A percentile compares a stretch with the other conserved stretches of the same genome.
Conservation (phyloP, 1,140 invertebrate species). For the Aphelenchoides besseyi region DNA sequence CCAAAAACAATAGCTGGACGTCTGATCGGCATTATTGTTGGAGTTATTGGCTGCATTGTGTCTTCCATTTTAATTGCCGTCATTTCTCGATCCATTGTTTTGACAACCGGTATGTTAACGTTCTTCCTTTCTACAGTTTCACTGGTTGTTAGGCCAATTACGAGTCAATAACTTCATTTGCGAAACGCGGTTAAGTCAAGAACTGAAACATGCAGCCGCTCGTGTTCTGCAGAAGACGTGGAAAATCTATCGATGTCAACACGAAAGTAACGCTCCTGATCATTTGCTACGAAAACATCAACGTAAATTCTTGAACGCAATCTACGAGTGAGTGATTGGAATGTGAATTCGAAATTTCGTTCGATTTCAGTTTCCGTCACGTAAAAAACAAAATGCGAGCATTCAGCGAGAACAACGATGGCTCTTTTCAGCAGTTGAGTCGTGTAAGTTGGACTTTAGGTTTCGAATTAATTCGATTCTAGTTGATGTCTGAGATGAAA, state of each 20-base stretch:
- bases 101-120: neutral
- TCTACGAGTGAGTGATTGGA: constrained; percentile 44
- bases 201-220: constrained; percentile 59
- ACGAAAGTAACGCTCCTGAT: constrained; percentile 42
- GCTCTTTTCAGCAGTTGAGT: constrained; percentile 57
- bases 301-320: constrained; percentile 56
- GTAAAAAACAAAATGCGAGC: constrained; percentile 61
- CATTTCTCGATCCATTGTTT: constrained; percentile 59
- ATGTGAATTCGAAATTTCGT: neutral
- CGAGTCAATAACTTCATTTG: constrained; percentile 63
- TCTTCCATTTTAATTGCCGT: constrained; percentile 62
- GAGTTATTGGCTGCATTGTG: constrained; percentile 85
- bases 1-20: constrained; percentile 98
- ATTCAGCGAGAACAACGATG: constrained; percentile 52
- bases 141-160: constrained; percentile 31
- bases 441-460: constrained; percentile 31
- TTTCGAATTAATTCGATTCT: constrained; percentile 18
- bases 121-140: neutral
- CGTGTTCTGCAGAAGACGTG: constrained; percentile 61
- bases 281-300: constrained; percentile 52
- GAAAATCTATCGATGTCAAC: constrained; percentile 57
- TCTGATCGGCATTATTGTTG: constrained; percentile 93
- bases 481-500: constrained; percentile 61
- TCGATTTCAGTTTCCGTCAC: constrained; percentile 50
- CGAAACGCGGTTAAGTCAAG: constrained; percentile 54